Evolutionary conservation across 2,888 invertebrate species (phyloP).

Genomic region (Corbicula japonica): DNA sequence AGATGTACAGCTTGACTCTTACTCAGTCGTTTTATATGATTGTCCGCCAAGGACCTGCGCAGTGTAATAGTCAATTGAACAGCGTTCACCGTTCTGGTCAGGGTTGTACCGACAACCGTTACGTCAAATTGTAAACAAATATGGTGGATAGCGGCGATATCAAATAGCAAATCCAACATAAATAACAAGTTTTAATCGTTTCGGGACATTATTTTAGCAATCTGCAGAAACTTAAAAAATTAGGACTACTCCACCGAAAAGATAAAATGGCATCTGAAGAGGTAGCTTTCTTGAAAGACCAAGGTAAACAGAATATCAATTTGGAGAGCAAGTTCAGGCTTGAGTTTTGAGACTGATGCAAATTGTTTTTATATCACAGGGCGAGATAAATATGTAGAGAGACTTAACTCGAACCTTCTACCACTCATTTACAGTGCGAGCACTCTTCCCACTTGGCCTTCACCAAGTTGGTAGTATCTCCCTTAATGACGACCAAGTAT

Average conservation of each 20-base stretch:
- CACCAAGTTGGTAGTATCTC: neutral
- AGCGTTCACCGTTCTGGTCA: neutral
- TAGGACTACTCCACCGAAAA: neutral
- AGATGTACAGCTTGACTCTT: too few relatives aligned
- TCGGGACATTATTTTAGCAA: neutral
- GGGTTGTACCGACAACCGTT: too few relatives aligned
- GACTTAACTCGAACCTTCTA: too few relatives aligned
- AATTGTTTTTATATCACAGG: neutral
- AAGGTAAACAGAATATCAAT: slow-evolving; percentile 57
- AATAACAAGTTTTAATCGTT: neutral
- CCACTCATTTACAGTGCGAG: too few relatives aligned
- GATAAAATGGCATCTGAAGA: slow-evolving; percentile 69
- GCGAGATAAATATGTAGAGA: too few relatives aligned
- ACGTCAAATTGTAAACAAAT: slow-evolving; percentile 64
- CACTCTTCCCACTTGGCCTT: neutral
- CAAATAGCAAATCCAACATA: neutral
- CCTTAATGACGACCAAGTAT: neutral
- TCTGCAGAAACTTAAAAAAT: neutral
- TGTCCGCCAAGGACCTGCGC: neutral
- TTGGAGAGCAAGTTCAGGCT: slow-evolving; percentile 35
- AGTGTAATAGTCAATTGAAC: neutral
- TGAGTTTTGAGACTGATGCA: neutral
- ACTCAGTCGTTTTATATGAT: too few relatives aligned
- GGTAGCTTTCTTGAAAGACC: slow-evolving; percentile 71
- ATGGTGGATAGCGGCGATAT: slow-evolving; percentile 50